Evolutionary conservation across 2,888 invertebrate species (phyloP), one percentile per base, ranked within the genome.

Genomic region (Patella ulyssiponensis): DNA sequence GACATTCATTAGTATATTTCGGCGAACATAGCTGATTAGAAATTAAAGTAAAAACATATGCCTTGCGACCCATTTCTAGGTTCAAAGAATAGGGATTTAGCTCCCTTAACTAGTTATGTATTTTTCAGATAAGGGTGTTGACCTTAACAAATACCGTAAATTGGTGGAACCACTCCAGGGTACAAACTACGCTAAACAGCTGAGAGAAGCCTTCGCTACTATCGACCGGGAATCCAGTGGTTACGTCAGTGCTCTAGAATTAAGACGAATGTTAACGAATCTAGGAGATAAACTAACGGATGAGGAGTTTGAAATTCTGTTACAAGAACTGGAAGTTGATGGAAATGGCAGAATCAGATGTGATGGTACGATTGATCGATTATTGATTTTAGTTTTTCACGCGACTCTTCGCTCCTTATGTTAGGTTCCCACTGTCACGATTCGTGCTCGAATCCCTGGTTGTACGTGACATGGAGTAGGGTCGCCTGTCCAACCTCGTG

Each of bases 121-220:
- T 23, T 75, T 89, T 91, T 51, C 92, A 98, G 98, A 98, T 92
- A 98, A 98, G 93, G 98, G 98, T 92, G 98, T 99, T 94, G 98
- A 98, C 94, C 98, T 99, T 93, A 98, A 98, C 90, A 98, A 98
- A 94, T 98, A 99, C 94, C 95, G 98, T 91, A 98, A 98, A 98
- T 98, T 99, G 98, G 98, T 98, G 91, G 95, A 98, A 92, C 98
- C 98, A 95, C 98, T 98, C 98, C 98, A 98, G 93, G 98, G 98
- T 94, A 98, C 98, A 87, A 98, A 99, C 94, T 91, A 97, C 93
- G 98, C 98, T 94, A 98, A 98, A 93, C 98, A 98, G 94, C 98
- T 99, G 93, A 95, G 98, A 93, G 98, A 99, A 93, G 98, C 98
- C 88, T 97, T 98, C 95, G 95, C 98, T 93, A 98, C 92, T 89